Base-by-base conservation (phyloP, 2,888 invertebrate species). In the Oscheius sp. region DNA sequence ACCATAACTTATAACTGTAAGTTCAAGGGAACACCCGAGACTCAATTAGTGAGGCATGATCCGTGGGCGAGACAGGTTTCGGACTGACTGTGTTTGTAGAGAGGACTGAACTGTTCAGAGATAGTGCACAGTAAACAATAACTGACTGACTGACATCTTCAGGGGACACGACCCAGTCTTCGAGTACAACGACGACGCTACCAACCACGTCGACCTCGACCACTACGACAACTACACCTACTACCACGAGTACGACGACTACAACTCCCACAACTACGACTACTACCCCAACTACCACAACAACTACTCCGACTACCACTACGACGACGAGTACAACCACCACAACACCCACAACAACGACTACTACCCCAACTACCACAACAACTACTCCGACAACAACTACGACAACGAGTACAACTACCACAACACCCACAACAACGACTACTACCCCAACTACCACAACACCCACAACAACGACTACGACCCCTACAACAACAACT, bases 81-180 rank as follows among this genome's bases (percentile, higher is more conserved):
- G 21, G 42, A 42, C 42, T 42, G 42, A 42, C 42, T 42, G 42
- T 7, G 21, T 21, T 21, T 21, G 21, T 21, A 21, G 21, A 21
- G 21, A 21, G 42, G 0, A 42, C 42, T 42, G 21, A 21, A 21
- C 21, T 21, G 21, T 21, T 21, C 21, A 21, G 21, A 21, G 21
- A 21, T 21, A 21, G 21, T 21, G 21, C 21, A 21, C 21, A 21
- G 21, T 21, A 42, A 42, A 42, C 42, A 42, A 7, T 42, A 42
- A 42, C 42, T 42, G 42, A 42, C 42, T 42, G 4, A 42, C 7
- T 42, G 7, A 5, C 7, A 11, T 53, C 9, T 55, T 55, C 21
- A 55, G 55, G 55, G 55, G 55, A 55, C 21, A 55, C 59, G 29
- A 59, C 59, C 35, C 33, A 59, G 33, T n/a, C 32, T 21, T 29